These are phyloP conservation scores for Bombycilla garrulus DNA, from an alignment of 2,113 vertebrate species.

Conservation along the genomic window DNA sequence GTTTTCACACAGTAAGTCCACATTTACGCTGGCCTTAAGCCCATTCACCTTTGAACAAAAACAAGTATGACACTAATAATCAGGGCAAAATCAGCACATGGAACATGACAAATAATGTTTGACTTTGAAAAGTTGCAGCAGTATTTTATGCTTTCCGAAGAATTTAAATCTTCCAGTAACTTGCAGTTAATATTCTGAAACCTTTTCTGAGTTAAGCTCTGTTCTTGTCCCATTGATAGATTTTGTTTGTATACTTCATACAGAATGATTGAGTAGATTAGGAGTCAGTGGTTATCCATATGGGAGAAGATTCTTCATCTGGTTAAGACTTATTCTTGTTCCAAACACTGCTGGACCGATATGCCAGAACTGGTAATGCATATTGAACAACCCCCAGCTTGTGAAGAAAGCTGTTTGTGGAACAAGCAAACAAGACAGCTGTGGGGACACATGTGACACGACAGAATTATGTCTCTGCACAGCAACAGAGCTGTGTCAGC, in stretches of 20 bases:
- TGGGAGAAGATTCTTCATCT: background rate
- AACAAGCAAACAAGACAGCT: background rate
- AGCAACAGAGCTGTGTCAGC: background rate
- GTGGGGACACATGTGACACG: background rate
- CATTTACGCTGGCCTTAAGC: background rate
- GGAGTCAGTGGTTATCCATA: background rate
- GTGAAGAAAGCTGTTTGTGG: background rate
- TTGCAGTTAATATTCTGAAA: background rate
- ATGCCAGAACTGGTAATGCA: background rate
- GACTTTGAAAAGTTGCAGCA: background rate
- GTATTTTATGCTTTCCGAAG: background rate
- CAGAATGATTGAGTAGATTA: background rate
- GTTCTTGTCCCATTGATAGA: background rate
- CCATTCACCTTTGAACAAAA: background rate
- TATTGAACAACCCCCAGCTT: background rate
- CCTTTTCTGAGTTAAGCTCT: background rate
- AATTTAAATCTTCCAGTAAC: background rate
- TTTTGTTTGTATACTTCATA: background rate
- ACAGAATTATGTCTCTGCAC: background rate
- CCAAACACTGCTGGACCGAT: background rate
- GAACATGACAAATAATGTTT: background rate
- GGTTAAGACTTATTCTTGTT: background rate
- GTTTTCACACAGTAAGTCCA: background rate
- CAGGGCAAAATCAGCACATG: background rate
- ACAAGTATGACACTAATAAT: background rate